phyloP scores from a whole-genome alignment of 64 coral and sea anemone species.

The Dendrophyllia cribrosa region DNA sequence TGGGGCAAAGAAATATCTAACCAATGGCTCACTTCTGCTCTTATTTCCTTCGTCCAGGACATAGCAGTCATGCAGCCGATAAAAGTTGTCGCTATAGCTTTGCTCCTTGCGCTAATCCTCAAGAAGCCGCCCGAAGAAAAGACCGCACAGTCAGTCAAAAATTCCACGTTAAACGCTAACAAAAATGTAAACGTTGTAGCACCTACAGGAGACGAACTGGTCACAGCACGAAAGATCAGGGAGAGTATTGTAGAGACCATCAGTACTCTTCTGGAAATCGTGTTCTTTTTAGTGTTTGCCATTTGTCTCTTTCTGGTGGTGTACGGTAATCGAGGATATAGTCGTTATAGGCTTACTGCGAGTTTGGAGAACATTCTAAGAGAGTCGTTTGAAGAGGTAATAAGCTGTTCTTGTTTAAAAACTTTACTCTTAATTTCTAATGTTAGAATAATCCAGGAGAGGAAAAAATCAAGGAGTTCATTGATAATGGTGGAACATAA shows the following conservation, averaged over 20 bases:
- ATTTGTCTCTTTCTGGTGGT: constrained; percentile 81
- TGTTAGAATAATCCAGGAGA: no score
- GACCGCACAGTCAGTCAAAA: constrained; percentile 43
- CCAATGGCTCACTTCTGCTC: constrained; percentile 86
- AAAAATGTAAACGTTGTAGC: constrained; percentile 62
- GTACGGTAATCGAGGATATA: constrained; percentile 81
- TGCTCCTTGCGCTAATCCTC: constrained; percentile 83
- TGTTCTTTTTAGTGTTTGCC: constrained; percentile 68
- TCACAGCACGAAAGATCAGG: constrained; percentile 53
- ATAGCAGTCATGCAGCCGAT: constrained; percentile 84
- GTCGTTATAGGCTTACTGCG: constrained; percentile 78
- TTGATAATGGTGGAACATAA: no score
- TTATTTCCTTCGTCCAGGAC: constrained; percentile 86
- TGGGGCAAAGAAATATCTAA: constrained; percentile 87
- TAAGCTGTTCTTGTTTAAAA: background rate
- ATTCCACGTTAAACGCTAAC: constrained; percentile 63
- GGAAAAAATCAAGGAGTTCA: no score
- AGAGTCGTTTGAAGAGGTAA: constrained; percentile 81
- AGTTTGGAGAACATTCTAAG: constrained; percentile 71
- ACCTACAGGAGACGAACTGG: constrained; percentile 70
- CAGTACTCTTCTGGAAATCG: constrained; percentile 65
- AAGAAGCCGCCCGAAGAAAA: constrained; percentile 88
- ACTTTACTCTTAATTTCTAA: no score
- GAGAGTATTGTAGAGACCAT: constrained; percentile 68
- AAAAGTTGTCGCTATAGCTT: constrained; percentile 68